Base-by-base conservation (phyloP, 2,797 vertebrate genomes). In the Chloroceryle inda region DNA sequence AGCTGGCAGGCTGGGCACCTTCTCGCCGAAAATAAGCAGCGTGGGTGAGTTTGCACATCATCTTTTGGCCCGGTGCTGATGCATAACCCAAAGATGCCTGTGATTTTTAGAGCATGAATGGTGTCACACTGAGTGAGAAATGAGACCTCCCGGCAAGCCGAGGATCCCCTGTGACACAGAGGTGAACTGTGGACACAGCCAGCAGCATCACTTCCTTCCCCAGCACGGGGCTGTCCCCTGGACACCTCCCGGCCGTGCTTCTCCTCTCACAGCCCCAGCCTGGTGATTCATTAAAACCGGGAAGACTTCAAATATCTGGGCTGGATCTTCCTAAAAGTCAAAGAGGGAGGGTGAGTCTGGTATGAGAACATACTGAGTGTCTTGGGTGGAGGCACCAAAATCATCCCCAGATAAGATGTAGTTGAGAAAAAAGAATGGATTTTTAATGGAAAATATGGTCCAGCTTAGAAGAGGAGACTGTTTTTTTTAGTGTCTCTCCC, bases 61-160 rank as follows among this genome's bases (percentile, higher is more conserved):
- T 85, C 78, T 83, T 93, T 71, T 59, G 37, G 72, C 81, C 81
- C 40, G 19, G 31, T 74, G 50, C 72, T 89, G 38, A 53, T 80
- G 47, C 16, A 19, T 68, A 85, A 75, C n/a, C 26, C 75, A 74
- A 74, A 80, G 83, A 78, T 13, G 23, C 35, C 44, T 85, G 53
- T 61, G 87, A 52, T n/a, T 68, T 85, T 73, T 47, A 68, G 20
- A 90, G 59, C 37, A 76, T 1, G 13, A 69, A 62, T 37, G 38
- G 67, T 33, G 42, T 92, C 64, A 78, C 0, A 0, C 0, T 47
- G 75, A 47, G 23, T 59, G 55, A 91, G 91, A 89, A 91, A 78
- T 24, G 45, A 88, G 82, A 66, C 52, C 24, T 83, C 21, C 11
- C 0, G 13, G 64, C 2, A 7, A 74, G 78, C 59, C 4, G 7